Evolutionary conservation across 2,888 invertebrate species (phyloP), one percentile per base, ranked within the genome.

Genomic region (Rugalucina vietnamica): DNA sequence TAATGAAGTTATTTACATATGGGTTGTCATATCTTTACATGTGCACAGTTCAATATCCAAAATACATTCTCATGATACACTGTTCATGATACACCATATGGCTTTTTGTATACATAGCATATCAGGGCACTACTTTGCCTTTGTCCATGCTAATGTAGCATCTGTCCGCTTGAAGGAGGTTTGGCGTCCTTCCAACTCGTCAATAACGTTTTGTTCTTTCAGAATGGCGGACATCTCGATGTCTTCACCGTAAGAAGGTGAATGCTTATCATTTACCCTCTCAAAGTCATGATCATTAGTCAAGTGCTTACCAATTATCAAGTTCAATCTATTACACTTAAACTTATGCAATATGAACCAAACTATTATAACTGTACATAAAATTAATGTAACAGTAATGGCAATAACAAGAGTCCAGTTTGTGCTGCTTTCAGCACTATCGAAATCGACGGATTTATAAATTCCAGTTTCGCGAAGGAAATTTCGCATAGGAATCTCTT

Each of bases 131-230:
- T n/a, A n/a, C n/a, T n/a, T n/a, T n/a, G n/a, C n/a, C n/a, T 74
- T 1, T 24, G 50, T 32, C 74, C 74, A 74, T 8, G 74, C 74
- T 34, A 50, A 12, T 34, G 49, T 49, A 21, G 74, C 74, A 74
- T 74, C 74, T 29, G 74, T 74, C 54, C 74, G 74, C 50, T 32
- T 74, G 74, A 74, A 74, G 74, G 50, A 43, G 43, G 43, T 8
- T 18, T 43, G 8, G 43, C 18, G 43, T 43, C 43, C 43, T 43
- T 43, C 43, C 43, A 12, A 8, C 8, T 12, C 43, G 43, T 43
- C 18, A 43, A 12, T 8, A 18, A 43, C 43, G 43, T 43, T 43
- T 18, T 43, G 43, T 43, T 43, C 43, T 43, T 43, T 18, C 10
- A 43, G 8, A 8, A 12, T 8, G 18, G 43, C 18, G 43, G 43